Percentiles rank a stretch among this genome's conserved stretches.
phyloP scores from a whole-genome alignment of 1,140 invertebrate genomes.

The Atta cephalotes region DNA sequence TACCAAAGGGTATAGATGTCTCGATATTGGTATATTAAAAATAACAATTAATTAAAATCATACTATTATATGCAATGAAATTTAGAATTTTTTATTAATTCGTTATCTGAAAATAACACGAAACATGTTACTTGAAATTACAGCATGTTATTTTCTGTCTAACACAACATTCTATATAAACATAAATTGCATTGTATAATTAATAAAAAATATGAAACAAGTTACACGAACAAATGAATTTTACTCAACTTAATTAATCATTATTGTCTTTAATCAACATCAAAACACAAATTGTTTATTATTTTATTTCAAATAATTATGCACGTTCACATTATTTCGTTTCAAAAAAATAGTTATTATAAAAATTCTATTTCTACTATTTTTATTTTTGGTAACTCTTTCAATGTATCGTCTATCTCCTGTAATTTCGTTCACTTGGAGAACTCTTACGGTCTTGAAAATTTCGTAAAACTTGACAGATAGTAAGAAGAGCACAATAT shows the following conservation, averaged over 20 bases:
- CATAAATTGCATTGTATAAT: not conserved
- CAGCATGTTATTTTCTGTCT: not conserved
- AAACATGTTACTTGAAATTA: not conserved
- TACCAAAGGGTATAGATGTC: not conserved
- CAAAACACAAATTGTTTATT: slow-evolving; percentile 36
- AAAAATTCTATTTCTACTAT: slow-evolving; percentile 36
- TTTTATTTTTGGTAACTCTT: slow-evolving; percentile 17
- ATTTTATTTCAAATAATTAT: slow-evolving; percentile 66
- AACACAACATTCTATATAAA: not conserved
- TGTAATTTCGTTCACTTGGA: slow-evolving; percentile 10
- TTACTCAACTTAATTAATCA: not conserved
- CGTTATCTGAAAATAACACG: slow-evolving; percentile 13
- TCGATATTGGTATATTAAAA: not conserved
- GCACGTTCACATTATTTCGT: slow-evolving; percentile 68
- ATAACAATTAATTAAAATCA: not conserved
- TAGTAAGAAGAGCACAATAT: slow-evolving; percentile 1
- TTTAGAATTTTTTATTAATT: slow-evolving; percentile 19
- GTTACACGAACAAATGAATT: not conserved
- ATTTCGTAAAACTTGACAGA: slow-evolving; percentile 40
- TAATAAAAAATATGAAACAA: not conserved
- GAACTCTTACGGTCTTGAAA: not conserved
- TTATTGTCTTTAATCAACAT: not conserved
- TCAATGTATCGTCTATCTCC: not conserved
- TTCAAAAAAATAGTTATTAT: not conserved
- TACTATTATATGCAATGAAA: not conserved